Conservation (phyloP, 2,797 vertebrate genomes). For the Pangasius mekongensis region DNA sequence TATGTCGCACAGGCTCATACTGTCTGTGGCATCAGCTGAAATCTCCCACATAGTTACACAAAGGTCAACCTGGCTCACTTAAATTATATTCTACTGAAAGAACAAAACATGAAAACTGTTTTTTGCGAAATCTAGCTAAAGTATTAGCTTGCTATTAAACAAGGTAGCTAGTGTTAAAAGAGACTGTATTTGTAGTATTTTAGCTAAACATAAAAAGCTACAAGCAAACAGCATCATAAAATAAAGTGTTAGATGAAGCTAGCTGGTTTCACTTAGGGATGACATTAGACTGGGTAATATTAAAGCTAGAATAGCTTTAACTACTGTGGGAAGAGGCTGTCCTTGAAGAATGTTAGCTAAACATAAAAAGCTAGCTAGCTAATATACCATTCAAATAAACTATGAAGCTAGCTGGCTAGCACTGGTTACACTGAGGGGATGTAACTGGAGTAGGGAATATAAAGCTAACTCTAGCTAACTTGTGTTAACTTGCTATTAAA, state of each 20-base stretch:
- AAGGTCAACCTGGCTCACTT: background rate
- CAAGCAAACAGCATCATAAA: background rate
- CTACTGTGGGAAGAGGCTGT: background rate
- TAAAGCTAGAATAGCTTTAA: background rate
- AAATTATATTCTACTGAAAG: background rate
- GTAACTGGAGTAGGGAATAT: background rate
- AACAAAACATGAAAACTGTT: background rate
- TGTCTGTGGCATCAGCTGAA: background rate
- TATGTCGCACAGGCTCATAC: background rate
- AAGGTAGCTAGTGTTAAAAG: background rate
- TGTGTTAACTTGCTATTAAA: background rate
- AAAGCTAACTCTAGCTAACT: background rate
- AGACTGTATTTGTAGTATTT: background rate
- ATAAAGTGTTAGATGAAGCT: background rate
- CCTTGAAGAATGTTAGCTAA: background rate
- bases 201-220: background rate
- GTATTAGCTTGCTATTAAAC: slow-evolving; percentile 9
- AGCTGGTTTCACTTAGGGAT: background rate
- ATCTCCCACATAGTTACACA: background rate
- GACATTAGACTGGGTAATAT: too few species aligned
- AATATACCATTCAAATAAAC: background rate
- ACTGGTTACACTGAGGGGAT: background rate
- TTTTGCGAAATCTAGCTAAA: background rate
- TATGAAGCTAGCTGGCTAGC: background rate
- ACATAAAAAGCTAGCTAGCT: background rate